Percentiles rank a stretch among this genome's conserved stretches.
Conservation (phyloP, 2,888 invertebrate genomes). For the Operophtera brumata region DNA sequence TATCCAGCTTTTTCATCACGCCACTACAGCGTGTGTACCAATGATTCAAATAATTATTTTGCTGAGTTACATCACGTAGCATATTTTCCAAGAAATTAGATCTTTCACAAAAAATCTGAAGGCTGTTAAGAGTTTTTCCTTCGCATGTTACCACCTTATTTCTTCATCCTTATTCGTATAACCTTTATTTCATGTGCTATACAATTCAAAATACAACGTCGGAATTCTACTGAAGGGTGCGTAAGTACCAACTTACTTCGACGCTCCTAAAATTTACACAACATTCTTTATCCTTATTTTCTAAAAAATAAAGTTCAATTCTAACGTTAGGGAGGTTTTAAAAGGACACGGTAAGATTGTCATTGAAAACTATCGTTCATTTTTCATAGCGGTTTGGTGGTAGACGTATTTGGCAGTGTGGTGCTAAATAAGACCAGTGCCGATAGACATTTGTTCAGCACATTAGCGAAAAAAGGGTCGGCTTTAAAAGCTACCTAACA, state of each 20-base stretch:
- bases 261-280: background rate
- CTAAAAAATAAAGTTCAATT: background rate
- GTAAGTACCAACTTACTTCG: constrained; percentile 33
- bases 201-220: constrained; percentile 8
- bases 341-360: constrained; percentile 17
- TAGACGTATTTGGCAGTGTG: constrained; percentile 43
- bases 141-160: constrained; percentile 10
- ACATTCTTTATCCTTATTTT: background rate
- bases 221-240: constrained; percentile 22
- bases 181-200: background rate
- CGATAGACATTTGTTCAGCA: too few species aligned
- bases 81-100: constrained; percentile 70
- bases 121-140: constrained; percentile 45
- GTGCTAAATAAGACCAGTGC: constrained; percentile 39
- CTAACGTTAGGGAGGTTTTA: background rate
- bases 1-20: constrained; percentile 33
- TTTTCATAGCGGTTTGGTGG: constrained; percentile 52
- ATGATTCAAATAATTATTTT: constrained; percentile 67
- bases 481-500: too few species aligned
- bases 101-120: constrained; percentile 51
- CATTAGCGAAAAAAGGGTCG: too few species aligned
- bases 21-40: constrained; percentile 34
- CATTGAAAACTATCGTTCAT: constrained; percentile 48
- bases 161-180: background rate
- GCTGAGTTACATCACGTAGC: constrained; percentile 68